A percentile compares a stretch with the other conserved stretches of the same genome.
Evolutionary conservation across 2,113 vertebrate genomes (phyloP).

Genomic region (Thunnus thynnus): DNA sequence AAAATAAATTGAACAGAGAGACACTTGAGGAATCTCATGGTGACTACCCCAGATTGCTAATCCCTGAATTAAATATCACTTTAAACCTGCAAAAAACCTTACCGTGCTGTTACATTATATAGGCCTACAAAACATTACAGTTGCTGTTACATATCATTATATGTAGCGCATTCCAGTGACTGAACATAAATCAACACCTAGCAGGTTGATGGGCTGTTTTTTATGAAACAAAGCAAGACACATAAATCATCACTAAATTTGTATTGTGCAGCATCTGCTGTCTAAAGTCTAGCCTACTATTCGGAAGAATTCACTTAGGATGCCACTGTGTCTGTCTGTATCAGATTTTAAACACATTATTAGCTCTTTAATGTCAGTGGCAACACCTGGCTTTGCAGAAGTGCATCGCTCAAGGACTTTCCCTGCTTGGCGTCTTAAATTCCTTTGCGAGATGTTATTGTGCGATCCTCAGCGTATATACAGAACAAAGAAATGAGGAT

Average conservation of each 20-base stretch:
- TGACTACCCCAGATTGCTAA: background rate
- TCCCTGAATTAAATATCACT: background rate
- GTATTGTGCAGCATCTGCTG: slow-evolving; percentile 29
- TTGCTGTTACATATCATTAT: slow-evolving; percentile 32
- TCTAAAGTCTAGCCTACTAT: slow-evolving; percentile 45
- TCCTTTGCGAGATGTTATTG: slow-evolving; percentile 40
- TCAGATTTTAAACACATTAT: slow-evolving; percentile 34
- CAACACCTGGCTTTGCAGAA: slow-evolving; percentile 75
- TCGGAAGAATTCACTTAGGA: slow-evolving; percentile 52
- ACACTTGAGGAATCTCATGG: slow-evolving; percentile 5
- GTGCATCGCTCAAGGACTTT: slow-evolving; percentile 64
- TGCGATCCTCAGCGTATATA: slow-evolving; percentile 16
- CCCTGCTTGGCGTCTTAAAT: slow-evolving; percentile 47
- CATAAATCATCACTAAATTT: slow-evolving; percentile 65
- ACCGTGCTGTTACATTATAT: background rate
- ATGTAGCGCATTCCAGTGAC: slow-evolving; percentile 32
- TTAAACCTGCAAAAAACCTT: background rate
- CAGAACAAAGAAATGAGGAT: slow-evolving; percentile 12
- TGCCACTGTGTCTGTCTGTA: slow-evolving; percentile 30
- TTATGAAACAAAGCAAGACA: slow-evolving; percentile 48
- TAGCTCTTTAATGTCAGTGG: slow-evolving; percentile 45
- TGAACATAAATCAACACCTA: slow-evolving; percentile 62
- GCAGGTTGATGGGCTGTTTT: slow-evolving; percentile 34
- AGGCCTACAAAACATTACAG: background rate
- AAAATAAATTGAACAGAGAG: slow-evolving; percentile 1